These are phyloP conservation scores for Drosophila parvula DNA, from an alignment of 1,140 invertebrate genomes.

Conservation along the genomic window DNA sequence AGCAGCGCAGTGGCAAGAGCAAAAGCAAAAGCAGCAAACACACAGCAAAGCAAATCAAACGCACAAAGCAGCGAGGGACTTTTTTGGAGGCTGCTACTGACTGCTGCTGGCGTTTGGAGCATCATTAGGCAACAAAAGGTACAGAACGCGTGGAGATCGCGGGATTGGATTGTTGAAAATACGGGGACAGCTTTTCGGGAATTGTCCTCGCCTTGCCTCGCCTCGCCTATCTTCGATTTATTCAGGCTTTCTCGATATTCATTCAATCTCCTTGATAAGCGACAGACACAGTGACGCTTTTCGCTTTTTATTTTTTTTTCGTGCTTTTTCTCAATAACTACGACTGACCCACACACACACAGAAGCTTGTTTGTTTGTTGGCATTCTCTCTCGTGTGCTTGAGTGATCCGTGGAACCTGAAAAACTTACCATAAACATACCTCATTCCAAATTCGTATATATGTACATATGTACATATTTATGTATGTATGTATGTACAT, in stretches of 20 bases:
- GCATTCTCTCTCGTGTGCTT: slow-evolving; percentile 4
- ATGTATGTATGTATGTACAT: background rate
- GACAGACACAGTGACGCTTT: slow-evolving; percentile 60
- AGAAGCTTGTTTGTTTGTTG: slow-evolving; percentile 36
- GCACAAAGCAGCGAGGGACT: slow-evolving; percentile 39
- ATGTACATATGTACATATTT: no score
- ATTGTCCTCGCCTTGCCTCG: background rate
- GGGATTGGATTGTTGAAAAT: slow-evolving; percentile 2
- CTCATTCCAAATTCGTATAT: background rate
- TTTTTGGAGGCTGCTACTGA: slow-evolving; percentile 34
- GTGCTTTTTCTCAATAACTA: slow-evolving; percentile 44
- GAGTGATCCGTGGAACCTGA: slow-evolving; percentile 23
- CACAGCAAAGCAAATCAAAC: slow-evolving; percentile 19
- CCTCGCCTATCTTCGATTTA: background rate
- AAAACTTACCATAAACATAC: background rate
- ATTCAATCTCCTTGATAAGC: slow-evolving; percentile 61
- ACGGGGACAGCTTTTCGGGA: slow-evolving; percentile 51
- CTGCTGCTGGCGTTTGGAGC: slow-evolving; percentile 5
- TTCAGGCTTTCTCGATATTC: slow-evolving; percentile 1
- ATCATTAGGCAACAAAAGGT: slow-evolving; percentile 37
- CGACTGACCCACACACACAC: slow-evolving; percentile 40
- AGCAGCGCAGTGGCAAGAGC: slow-evolving; percentile 28
- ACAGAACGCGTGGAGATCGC: slow-evolving; percentile 39
- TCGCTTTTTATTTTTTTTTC: slow-evolving; percentile 21
- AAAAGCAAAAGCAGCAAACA: slow-evolving; percentile 16